phyloP scores from a whole-genome alignment of 2,888 invertebrate genomes.

The Neoitamus cyanurus region DNA sequence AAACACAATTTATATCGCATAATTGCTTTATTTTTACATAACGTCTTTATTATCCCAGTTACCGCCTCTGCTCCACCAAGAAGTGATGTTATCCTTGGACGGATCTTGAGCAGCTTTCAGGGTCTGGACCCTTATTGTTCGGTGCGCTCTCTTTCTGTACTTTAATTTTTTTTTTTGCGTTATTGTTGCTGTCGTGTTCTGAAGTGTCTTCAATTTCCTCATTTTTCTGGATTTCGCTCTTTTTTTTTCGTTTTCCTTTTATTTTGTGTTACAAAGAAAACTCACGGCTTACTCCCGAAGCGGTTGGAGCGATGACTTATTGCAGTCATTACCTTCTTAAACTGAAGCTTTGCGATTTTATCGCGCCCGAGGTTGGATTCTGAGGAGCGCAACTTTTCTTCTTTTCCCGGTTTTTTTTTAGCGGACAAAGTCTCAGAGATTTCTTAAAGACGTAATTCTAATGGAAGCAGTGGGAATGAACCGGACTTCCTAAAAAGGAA shows the following conservation, averaged over 20 bases:
- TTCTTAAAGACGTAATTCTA: neutral
- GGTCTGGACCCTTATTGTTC: conserved; percentile 23
- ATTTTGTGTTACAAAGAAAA: neutral
- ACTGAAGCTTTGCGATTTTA: conserved; percentile 14
- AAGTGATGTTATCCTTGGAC: conserved; percentile 38
- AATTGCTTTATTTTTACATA: conserved; percentile 46
- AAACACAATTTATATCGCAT: conserved; percentile 46
- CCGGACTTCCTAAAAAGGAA: neutral
- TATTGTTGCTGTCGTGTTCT: neutral
- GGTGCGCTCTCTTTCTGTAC: neutral
- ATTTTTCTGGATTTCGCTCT: conserved; percentile 11
- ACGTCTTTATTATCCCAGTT: conserved; percentile 43
- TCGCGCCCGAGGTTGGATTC: neutral
- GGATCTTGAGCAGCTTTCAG: conserved; percentile 39
- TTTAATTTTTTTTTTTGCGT: neutral
- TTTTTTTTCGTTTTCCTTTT: neutral
- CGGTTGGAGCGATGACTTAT: conserved; percentile 36
- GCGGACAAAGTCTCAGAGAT: neutral
- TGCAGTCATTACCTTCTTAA: conserved; percentile 30
- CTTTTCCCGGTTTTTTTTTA: neutral
- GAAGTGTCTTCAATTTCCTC: conserved; percentile 14
- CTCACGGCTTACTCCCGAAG: neutral
- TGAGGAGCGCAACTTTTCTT: neutral
- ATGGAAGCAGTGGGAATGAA: neutral
- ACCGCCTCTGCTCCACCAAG: conserved; percentile 21